Evolutionary conservation across 2,888 invertebrate genomes (phyloP), one percentile per base, ranked within the genome.

Genomic region (Morpho deidamia): DNA sequence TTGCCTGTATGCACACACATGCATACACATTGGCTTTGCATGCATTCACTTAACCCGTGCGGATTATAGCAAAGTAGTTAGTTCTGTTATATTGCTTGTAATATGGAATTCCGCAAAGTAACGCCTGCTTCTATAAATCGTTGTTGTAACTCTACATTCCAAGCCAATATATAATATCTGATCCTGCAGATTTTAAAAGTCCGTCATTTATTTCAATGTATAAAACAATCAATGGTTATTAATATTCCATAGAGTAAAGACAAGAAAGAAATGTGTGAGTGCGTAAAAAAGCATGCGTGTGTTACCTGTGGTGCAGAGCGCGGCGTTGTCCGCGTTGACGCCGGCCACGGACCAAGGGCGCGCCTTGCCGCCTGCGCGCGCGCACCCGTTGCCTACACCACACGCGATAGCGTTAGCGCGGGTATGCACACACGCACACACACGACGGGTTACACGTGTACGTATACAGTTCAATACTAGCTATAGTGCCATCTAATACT

Each of bases 341-440:
- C 89, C 89, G 62, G 89, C 89, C 70, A 89, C 89, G 59, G 89
- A 89, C 89, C 89, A 89, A 61, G 89, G 89, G 57, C 89, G 83
- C 77, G 87, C 87, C 78, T 84, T 84, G 75, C 85, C 86, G 59
- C 82, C 71, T 58, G 81, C 67, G 73, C 89, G 88, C 62, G 79
- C 83, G 72, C 81, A 83, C 33, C 89, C 89, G 76, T 84, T 85
- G 67, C 89, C 89, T 88, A 76, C 62, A 55, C 56, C 55, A 61
- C 59, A 62, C 69, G 65, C 69, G 65, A 60, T 62, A 61, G 67
- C 66, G 58, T 56, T 56, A 55, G 23, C 38, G 8, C 50, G 14
- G 11, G 47, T 32, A 52, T 44, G 47, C 41, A 45, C 41, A 49
- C 49, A 49, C 34, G 23, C 38, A 14, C 14, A 11, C 39, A 23